Evolutionary conservation across 2,113 vertebrate species (phyloP).

Genomic region (Xyliphius kryptos): DNA sequence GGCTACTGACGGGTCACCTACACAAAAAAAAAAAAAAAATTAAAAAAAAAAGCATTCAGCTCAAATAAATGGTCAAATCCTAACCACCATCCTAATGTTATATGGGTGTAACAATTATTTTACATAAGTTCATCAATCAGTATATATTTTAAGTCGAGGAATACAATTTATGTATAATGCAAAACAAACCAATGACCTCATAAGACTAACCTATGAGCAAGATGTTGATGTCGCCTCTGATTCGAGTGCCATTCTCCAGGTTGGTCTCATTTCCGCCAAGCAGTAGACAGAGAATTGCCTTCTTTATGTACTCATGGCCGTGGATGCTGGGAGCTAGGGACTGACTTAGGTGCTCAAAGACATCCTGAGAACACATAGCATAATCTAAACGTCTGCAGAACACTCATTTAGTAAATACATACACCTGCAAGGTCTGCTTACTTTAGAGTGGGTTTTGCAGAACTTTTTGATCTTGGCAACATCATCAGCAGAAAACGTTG

Average conservation of each 20-base stretch:
- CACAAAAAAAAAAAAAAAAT: conserved; percentile 9
- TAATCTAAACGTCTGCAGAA: background rate
- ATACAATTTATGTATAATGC: background rate
- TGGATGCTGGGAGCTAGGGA: conserved; percentile 71
- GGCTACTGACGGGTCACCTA: conserved; percentile 49
- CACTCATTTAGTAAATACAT: no score
- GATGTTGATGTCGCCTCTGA: conserved; percentile 75
- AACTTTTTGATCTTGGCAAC: conserved; percentile 77
- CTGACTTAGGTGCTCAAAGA: conserved; percentile 74
- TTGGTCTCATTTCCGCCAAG: conserved; percentile 73
- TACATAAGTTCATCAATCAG: no score
- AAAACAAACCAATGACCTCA: background rate
- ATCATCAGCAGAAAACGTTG: conserved; percentile 62
- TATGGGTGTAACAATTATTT: no score
- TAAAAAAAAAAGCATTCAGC: no score
- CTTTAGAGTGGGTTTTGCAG: conserved; percentile 70
- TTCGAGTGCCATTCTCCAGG: conserved; percentile 63
- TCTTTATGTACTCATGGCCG: conserved; percentile 73
- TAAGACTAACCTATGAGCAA: conserved; percentile 71
- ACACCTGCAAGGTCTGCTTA: no score
- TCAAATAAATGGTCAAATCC: no score
- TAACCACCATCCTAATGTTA: no score
- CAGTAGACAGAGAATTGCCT: conserved; percentile 69
- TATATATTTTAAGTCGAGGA: no score
- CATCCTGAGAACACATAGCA: conserved; percentile 51